Evolutionary conservation across 2,113 vertebrate species (phyloP).

Genomic region (Archilochus colubris): DNA sequence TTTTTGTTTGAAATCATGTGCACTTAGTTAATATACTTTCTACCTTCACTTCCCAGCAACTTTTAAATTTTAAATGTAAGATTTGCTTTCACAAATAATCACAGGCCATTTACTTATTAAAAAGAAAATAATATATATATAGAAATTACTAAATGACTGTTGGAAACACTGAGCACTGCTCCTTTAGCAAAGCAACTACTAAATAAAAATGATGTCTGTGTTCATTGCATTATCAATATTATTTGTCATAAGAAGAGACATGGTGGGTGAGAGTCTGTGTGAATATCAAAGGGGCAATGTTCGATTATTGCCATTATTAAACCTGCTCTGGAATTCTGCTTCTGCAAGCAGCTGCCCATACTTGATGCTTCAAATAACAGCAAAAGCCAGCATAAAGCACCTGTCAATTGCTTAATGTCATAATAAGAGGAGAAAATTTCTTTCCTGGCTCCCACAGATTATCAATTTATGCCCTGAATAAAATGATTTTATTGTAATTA

Average conservation of each 20-base stretch:
- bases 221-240: background rate
- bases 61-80: background rate
- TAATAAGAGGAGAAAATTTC: background rate
- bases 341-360: background rate
- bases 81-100: background rate
- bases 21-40: background rate
- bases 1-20: background rate
- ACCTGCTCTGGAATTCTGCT: background rate
- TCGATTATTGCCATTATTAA: background rate
- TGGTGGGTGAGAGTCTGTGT: background rate
- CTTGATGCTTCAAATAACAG: background rate
- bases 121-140: background rate
- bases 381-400: slow-evolving; percentile 3
- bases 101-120: background rate
- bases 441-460: background rate
- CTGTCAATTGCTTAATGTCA: background rate
- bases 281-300: background rate
- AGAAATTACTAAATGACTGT: background rate
- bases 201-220: background rate
- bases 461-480: slow-evolving; percentile 37
- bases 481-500: slow-evolving; percentile 13
- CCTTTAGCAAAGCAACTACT: background rate
- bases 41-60: background rate
- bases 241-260: background rate
- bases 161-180: background rate